Evolutionary conservation across 1,140 invertebrate species (phyloP).

Genomic region (Penaeus chinensis): DNA sequence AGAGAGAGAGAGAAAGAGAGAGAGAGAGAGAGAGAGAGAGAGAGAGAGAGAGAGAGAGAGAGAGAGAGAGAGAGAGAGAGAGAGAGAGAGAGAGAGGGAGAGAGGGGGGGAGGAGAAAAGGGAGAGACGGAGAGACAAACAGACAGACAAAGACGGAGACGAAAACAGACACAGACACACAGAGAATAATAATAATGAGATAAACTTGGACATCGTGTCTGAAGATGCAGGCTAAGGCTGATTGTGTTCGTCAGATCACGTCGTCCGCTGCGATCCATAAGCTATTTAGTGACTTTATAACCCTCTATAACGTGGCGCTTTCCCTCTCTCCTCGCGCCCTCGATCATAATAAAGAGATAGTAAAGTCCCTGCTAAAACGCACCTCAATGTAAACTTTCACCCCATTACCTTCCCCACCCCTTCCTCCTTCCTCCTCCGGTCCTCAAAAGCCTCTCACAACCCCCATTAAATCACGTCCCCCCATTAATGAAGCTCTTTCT

Average conservation of each 20-base stretch:
- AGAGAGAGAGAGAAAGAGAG: not conserved
- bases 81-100: constrained; percentile 15
- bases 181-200: not conserved
- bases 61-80: constrained; percentile 15
- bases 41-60: constrained; percentile 12
- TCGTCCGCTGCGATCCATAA: no score
- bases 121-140: not conserved
- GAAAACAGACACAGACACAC: not conserved
- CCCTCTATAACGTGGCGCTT: no score
- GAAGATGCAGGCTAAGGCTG: not conserved
- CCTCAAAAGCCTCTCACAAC: not conserved
- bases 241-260: not conserved
- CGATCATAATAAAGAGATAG: no score
- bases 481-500: no score
- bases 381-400: not conserved
- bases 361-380: no score
- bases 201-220: not conserved
- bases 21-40: not conserved
- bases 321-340: no score
- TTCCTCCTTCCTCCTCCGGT: not conserved
- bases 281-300: no score
- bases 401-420: constrained; percentile 1
- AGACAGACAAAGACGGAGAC: not conserved
- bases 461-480: no score
- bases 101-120: not conserved